These are phyloP conservation scores for Epinephelus fuscoguttatus DNA, from an alignment of 2,113 vertebrate species.

Conservation along the genomic window DNA sequence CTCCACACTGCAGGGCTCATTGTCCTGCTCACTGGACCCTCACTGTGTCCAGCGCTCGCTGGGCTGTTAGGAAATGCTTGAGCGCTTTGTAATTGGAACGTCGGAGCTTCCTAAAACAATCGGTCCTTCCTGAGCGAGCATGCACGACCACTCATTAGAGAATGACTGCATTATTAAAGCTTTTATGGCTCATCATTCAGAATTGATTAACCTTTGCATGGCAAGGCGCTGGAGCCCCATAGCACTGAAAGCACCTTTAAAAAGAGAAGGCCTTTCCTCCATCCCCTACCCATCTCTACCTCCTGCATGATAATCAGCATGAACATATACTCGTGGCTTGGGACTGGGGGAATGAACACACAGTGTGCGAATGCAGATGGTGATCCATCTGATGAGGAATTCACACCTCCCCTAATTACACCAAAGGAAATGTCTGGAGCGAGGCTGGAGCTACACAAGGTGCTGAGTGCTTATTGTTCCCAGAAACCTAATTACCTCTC, in stretches of 20 bases:
- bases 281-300: slow-evolving; percentile 8
- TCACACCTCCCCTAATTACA: slow-evolving; percentile 79
- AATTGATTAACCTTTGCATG: slow-evolving; percentile 79
- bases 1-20: slow-evolving; percentile 54
- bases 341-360: slow-evolving; percentile 38
- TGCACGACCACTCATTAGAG: slow-evolving; percentile 76
- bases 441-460: slow-evolving; percentile 58
- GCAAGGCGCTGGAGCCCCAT: slow-evolving; percentile 35
- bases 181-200: slow-evolving; percentile 74
- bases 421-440: slow-evolving; percentile 71
- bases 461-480: slow-evolving; percentile 79
- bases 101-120: slow-evolving; percentile 76
- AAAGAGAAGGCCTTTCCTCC: slow-evolving; percentile 20
- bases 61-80: slow-evolving; percentile 72
- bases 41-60: slow-evolving; percentile 71
- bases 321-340: slow-evolving; percentile 31
- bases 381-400: slow-evolving; percentile 81
- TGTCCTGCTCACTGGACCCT: slow-evolving; percentile 67
- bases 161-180: slow-evolving; percentile 75
- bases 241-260: slow-evolving; percentile 43
- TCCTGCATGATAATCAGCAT: slow-evolving; percentile 70
- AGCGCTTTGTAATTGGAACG: slow-evolving; percentile 82
- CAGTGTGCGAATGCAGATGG: slow-evolving; percentile 74
- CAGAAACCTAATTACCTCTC: slow-evolving; percentile 82
- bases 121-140: slow-evolving; percentile 63